Percentiles rank a stretch among this genome's conserved stretches.
Evolutionary conservation across 2,113 vertebrate species (phyloP).

Genomic region (Myotis yumanensis): DNA sequence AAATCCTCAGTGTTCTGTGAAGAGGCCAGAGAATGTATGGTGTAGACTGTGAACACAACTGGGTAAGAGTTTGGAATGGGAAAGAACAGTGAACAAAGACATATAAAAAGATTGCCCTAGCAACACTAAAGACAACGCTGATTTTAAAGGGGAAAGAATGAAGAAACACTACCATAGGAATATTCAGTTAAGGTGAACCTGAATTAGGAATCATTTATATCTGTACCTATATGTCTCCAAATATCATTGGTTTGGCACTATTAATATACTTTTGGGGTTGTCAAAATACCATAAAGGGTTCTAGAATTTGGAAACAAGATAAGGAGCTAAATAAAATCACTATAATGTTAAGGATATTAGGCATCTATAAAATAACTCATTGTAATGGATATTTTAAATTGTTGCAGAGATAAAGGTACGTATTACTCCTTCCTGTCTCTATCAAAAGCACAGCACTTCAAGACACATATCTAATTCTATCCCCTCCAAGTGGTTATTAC

Average conservation of each 20-base stretch:
- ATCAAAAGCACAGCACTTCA: not conserved
- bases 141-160: not conserved
- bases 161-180: not conserved
- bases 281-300: not conserved
- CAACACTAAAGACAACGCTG: not conserved
- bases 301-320: constrained; percentile 16
- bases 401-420: not conserved
- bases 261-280: not conserved
- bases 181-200: not conserved
- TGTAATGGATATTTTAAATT: not conserved
- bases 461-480: not conserved
- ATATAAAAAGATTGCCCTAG: not conserved
- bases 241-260: not conserved
- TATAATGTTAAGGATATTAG: not conserved
- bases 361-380: not conserved
- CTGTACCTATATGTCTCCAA: not conserved
- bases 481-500: not conserved
- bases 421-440: not conserved
- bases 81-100: not conserved
- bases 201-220: not conserved
- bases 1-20: not conserved
- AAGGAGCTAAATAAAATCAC: constrained; percentile 16
- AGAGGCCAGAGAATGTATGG: not conserved
- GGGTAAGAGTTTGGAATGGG: not conserved
- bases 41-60: not conserved